phyloP scores from a whole-genome alignment of 2,797 vertebrate genomes.

The Sebastiscus tertius region DNA sequence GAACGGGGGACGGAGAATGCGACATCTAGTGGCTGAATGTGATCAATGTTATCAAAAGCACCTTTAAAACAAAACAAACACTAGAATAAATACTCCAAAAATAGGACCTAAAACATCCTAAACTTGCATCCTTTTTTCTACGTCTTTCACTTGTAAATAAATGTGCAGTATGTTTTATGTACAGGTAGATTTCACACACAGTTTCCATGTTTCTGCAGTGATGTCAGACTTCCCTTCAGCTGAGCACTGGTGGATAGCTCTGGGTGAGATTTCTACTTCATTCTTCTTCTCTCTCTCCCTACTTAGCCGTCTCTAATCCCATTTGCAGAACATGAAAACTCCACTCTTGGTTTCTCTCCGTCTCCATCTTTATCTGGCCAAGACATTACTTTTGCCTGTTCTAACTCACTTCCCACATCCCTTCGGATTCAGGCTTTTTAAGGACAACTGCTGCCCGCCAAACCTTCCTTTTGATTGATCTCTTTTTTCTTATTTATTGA shows the following conservation, averaged over 20 bases:
- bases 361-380: neutral
- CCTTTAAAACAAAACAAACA: neutral
- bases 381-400: neutral
- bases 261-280: conserved; percentile 81
- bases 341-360: no score
- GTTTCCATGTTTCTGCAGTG: conserved; percentile 75
- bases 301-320: neutral
- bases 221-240: conserved; percentile 88
- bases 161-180: neutral
- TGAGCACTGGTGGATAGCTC: conserved; percentile 90
- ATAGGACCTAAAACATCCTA: neutral
- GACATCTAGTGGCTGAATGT: no score
- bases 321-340: conserved; percentile 1
- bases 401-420: neutral
- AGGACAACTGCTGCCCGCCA: neutral
- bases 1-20: no score
- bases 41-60: no score
- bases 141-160: neutral
- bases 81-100: neutral
- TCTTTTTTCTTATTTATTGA: conserved; percentile 4
- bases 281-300: neutral
- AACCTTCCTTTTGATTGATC: neutral
- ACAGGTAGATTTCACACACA: neutral
- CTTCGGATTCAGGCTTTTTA: conserved; percentile 75
- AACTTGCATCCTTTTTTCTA: neutral